Percentiles rank a stretch among this genome's conserved stretches.
Conservation (phyloP, 35 echinoderm and acorn worm genomes). For the Anneissia japonica region DNA sequence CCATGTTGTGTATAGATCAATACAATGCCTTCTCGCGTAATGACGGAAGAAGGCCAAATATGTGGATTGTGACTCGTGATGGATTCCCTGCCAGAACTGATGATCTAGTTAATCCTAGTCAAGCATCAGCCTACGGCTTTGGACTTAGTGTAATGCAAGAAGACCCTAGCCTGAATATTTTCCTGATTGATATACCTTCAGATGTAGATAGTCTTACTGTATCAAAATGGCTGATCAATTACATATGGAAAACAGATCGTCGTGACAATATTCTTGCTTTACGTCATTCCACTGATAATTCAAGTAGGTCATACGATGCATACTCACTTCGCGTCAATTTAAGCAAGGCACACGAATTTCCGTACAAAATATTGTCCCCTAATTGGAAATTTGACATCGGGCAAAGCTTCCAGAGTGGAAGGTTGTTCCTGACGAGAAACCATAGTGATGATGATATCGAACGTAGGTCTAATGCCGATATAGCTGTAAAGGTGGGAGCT, state of each 20-base stretch:
- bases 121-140: neutral
- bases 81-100: neutral
- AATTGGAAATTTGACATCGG: neutral
- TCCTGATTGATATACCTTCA: neutral
- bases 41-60: neutral
- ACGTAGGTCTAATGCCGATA: neutral
- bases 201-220: neutral
- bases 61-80: neutral
- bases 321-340: neutral
- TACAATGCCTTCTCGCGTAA: neutral
- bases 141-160: neutral
- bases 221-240: neutral
- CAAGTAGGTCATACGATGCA: neutral
- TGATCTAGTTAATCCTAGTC: neutral
- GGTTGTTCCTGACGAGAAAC: neutral
- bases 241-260: neutral
- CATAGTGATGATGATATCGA: neutral
- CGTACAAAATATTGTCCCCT: neutral
- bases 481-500: neutral
- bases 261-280: neutral
- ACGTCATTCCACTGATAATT: neutral
- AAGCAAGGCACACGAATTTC: neutral
- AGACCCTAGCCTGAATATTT: neutral
- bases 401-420: neutral
- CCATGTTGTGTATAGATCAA: neutral